Evolutionary conservation across 1,140 invertebrate genomes (phyloP), one percentile per base, ranked within the genome.

Genomic region (Cydia fagiglandana): DNA sequence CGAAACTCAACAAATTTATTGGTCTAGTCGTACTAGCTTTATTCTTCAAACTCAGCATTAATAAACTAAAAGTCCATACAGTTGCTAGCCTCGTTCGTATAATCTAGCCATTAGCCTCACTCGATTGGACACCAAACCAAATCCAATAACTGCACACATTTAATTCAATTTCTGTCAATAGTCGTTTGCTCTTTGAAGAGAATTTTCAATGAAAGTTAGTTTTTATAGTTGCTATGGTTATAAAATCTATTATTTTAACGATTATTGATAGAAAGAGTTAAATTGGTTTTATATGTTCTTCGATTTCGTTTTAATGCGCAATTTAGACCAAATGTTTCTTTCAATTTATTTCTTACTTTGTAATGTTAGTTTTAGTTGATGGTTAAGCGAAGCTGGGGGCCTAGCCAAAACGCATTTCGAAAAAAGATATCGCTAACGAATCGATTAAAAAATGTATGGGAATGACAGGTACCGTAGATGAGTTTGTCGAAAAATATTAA

Each of bases 51-150:
- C 56, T 24, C 56, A 24, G 56, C 56, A 24, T 24, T 24, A 20
- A 61, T 61, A 61, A 61, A 61, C 56, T 70, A 38, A 38, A 70
- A 70, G 28, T 70, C 7, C 66, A 30, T 38, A 70, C 66, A 70
- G 66, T 70, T 70, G 66, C 28, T 41, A n/a, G 28, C 66, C 28
- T 30, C 66, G n/a, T 70, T 70, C 28, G 28, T 41, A 70, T 70
- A 70, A 70, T 70, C 13, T 38, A 34, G 66, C 28, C 66, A 70
- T 70, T 70, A 70, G 66, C 66, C 17, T 6, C 66, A 34, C 66
- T 70, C 66, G 13, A 70, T 70, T 70, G 66, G 66, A 34, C 66
- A 38, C 28, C 38, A 17, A 34, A 34, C 28, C 66, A 41, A 34
- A 34, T 70, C 38, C 38, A 70, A 41, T 61, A 61, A 61, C 56